A percentile compares a stretch with the other conserved stretches of the same genome.
These are phyloP conservation scores for Himalopsyche anomala DNA, from an alignment of 2,888 invertebrate genomes.

Conservation along the genomic window DNA sequence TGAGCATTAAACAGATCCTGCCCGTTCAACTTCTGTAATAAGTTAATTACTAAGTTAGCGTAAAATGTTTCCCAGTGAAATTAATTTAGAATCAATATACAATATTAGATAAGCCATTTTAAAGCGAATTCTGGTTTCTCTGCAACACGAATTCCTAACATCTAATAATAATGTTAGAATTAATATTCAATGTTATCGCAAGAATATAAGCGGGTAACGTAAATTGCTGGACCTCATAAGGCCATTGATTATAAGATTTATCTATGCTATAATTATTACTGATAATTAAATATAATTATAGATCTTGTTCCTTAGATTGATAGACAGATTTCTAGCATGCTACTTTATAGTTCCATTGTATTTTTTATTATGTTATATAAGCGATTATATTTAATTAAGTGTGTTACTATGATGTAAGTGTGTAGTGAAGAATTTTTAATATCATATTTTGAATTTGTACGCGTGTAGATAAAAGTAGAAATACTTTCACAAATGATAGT, in stretches of 20 bases:
- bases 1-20: background rate
- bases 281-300: constrained; percentile 13
- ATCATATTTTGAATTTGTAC: too few relatives aligned
- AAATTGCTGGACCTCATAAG: background rate
- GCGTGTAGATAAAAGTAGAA: too few relatives aligned
- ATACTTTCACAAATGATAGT: too few relatives aligned
- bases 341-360: too few relatives aligned
- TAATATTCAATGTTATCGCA: background rate
- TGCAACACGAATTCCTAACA: constrained; percentile 11
- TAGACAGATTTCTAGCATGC: too few relatives aligned
- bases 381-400: too few relatives aligned
- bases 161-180: background rate
- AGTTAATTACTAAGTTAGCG: background rate
- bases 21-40: background rate
- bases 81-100: background rate
- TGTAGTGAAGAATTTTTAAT: too few relatives aligned
- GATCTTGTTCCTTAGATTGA: background rate
- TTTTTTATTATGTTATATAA: too few relatives aligned
- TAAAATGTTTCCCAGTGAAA: background rate
- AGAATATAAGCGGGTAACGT: constrained; percentile 3
- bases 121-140: background rate
- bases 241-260: constrained; percentile 2
- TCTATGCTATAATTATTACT: background rate
- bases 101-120: constrained; percentile 15
- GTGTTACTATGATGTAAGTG: too few relatives aligned